A percentile compares a stretch with the other conserved stretches of the same genome.
These are phyloP conservation scores for Pissodes strobi DNA, from an alignment of 1,140 invertebrate genomes.

Conservation along the genomic window DNA sequence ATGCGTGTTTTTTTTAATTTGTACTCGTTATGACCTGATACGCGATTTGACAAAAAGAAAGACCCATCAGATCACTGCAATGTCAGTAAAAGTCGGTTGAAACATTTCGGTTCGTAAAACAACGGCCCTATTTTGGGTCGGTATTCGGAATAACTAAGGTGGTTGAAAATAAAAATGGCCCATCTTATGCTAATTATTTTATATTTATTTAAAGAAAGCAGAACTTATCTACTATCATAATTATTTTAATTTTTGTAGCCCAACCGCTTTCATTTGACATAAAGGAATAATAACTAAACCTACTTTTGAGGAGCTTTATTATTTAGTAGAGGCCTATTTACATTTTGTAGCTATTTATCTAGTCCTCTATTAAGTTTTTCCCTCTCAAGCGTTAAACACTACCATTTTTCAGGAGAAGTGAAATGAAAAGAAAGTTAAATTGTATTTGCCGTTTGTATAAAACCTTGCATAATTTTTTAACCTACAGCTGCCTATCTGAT, in stretches of 20 bases:
- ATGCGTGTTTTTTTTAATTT: too few relatives aligned
- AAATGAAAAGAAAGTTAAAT: background rate
- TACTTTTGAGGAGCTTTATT: conserved; percentile 2
- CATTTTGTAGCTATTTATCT: conserved; percentile 10
- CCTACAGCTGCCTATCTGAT: background rate
- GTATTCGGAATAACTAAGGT: too few relatives aligned
- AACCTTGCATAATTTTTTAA: background rate
- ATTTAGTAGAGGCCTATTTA: conserved; percentile 2
- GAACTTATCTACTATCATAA: background rate
- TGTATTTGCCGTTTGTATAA: background rate
- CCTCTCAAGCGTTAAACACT: background rate
- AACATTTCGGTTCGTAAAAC: too few relatives aligned
- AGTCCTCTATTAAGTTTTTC: conserved; percentile 5
- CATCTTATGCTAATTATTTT: too few relatives aligned
- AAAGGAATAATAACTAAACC: conserved; percentile 4
- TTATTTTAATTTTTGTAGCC: background rate
- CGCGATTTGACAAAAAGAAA: too few relatives aligned
- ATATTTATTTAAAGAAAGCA: too few relatives aligned
- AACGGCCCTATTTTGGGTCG: too few relatives aligned
- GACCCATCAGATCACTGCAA: too few relatives aligned
- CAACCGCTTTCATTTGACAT: background rate
- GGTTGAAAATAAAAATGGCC: too few relatives aligned
- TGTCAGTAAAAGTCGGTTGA: too few relatives aligned
- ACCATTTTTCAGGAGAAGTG: background rate
- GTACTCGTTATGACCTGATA: too few relatives aligned